Base-by-base conservation (phyloP, 1,140 invertebrate species). In the Chymomyza costata region DNA sequence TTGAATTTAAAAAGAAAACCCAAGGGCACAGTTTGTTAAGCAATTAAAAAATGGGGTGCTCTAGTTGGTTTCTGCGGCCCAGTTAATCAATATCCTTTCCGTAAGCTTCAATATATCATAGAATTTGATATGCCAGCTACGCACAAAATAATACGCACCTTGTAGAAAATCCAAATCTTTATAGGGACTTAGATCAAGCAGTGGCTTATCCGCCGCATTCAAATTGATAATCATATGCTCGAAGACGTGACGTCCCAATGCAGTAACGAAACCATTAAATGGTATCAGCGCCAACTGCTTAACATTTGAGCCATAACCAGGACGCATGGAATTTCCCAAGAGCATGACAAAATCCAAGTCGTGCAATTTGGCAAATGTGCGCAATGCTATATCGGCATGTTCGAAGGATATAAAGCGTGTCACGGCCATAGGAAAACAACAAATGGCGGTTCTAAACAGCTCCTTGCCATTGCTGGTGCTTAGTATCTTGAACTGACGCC, bases 381-480 rank as follows among this genome's bases (percentile, higher is more conserved):
- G 60, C 17, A 90, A 44, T 16, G 86, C 83, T 38, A 85, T 53
- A 16, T 81, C 48, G 2, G 84, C 83, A 47, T 82, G 76, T 16
- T 85, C 59, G 48, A 86, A 69, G 53, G 86, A 70, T 1, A 90
- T 71, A 61, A 88, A 90, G 31, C 88, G 70, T 69, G 87, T 69
- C 1, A 89, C 86, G 6, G 89, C 69, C 43, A 90, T 86, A 1
- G 89, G 88, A 19, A 91, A 85, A n/a, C 89, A 89, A 1, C 53
- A 63, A 2, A 21, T 44, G 3, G 89, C 88, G 8, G 92, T 85
- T 1, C 81, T 87, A 28, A 83, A 76, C 1, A 90, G 30, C 84
- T 91, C 92, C 3, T 89, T 60, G 73, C 91, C 91, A 69, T 88
- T 90, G 7, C 87, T 58, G 16, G 53, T 49, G 1, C 59, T 21